Evolutionary conservation across 2,888 invertebrate species (phyloP).

Genomic region (Agrilus mali): DNA sequence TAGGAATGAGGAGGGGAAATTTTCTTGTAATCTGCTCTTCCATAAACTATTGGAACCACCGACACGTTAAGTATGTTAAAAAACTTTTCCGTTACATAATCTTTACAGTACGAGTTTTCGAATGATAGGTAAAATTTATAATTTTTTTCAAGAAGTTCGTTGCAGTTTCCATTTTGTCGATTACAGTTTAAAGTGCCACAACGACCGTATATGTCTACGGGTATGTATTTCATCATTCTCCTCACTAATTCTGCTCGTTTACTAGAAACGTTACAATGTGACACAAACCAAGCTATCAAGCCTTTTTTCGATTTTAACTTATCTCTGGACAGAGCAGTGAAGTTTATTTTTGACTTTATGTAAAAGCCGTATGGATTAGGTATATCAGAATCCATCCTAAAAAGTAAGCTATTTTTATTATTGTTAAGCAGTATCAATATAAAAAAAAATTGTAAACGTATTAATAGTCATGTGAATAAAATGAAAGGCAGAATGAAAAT

Average conservation of each 20-base stretch:
- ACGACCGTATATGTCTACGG: slow-evolving; percentile 47
- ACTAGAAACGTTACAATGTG: slow-evolving; percentile 38
- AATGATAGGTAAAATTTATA: slow-evolving; percentile 14
- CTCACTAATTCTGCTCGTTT: slow-evolving; percentile 33
- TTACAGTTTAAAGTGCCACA: slow-evolving; percentile 38
- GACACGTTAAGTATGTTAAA: slow-evolving; percentile 8
- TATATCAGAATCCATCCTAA: too few species aligned
- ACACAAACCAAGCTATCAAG: slow-evolving; percentile 44
- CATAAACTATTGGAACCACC: slow-evolving; percentile 14
- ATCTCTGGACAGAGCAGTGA: too few species aligned
- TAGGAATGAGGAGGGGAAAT: slow-evolving; percentile 12
- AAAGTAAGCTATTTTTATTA: too few species aligned
- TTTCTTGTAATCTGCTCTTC: slow-evolving; percentile 10
- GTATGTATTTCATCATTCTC: slow-evolving; percentile 42
- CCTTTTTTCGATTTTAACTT: slow-evolving; percentile 15
- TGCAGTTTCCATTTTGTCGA: slow-evolving; percentile 23
- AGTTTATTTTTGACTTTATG: too few species aligned
- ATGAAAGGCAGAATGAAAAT: too few species aligned
- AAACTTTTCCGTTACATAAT: slow-evolving; percentile 14
- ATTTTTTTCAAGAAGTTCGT: slow-evolving; percentile 33
- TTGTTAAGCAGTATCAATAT: too few species aligned
- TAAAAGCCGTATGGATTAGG: too few species aligned
- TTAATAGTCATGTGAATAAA: too few species aligned
- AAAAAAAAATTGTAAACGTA: too few species aligned
- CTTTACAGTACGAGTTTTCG: slow-evolving; percentile 13